Evolutionary conservation across 2,113 vertebrate genomes (phyloP).

Genomic region (Poecilia latipinna): DNA sequence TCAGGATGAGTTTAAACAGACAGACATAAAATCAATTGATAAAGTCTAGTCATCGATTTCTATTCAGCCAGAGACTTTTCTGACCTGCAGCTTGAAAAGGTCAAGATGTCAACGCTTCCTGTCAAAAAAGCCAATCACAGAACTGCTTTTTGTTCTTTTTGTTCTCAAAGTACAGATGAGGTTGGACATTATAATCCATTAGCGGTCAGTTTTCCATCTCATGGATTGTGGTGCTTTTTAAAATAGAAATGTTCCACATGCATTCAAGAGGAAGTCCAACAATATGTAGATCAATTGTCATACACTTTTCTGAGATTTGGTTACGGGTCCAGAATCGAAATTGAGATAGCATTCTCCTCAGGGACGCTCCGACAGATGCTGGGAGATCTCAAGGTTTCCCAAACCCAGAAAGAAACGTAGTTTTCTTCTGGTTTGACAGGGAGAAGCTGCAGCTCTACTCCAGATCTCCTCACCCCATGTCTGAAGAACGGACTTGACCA

Average conservation of each 20-base stretch:
- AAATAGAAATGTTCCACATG: neutral
- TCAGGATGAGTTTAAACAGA: slow-evolving; percentile 4
- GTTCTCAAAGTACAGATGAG: neutral
- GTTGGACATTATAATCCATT: neutral
- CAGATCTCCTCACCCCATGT: no score
- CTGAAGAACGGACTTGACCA: no score
- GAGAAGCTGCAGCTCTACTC: no score
- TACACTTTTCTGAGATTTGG: no score
- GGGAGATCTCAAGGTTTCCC: no score
- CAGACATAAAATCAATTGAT: slow-evolving; percentile 63
- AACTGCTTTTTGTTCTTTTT: neutral
- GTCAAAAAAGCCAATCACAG: slow-evolving; percentile 32
- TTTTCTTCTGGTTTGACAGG: no score
- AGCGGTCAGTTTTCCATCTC: neutral
- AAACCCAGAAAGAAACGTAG: no score
- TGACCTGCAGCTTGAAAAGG: slow-evolving; percentile 52
- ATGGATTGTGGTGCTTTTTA: neutral
- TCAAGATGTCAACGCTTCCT: slow-evolving; percentile 42
- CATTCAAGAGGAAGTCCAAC: neutral
- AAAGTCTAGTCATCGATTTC: slow-evolving; percentile 62
- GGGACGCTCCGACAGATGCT: no score
- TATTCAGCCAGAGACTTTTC: slow-evolving; percentile 37
- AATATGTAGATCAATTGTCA: neutral
- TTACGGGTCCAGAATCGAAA: no score
- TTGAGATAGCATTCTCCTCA: no score